Evolutionary conservation across 2,797 vertebrate species (phyloP), one percentile per base, ranked within the genome.

Genomic region (Hephaestus fuliginosus): DNA sequence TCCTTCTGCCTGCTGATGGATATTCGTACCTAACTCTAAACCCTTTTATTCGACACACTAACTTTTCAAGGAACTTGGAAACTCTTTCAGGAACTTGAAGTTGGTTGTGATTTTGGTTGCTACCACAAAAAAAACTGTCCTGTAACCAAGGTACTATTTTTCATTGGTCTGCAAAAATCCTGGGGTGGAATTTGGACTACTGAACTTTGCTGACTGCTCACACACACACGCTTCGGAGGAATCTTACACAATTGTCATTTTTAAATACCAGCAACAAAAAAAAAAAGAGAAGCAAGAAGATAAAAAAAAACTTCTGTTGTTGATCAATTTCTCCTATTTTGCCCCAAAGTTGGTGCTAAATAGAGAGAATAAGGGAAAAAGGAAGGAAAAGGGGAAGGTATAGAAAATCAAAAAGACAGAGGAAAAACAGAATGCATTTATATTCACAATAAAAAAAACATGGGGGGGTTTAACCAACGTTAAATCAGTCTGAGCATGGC

Each of bases 21-120:
- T 25, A 25, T 25, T 25, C 25, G 25, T 25, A 25, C 25, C 25
- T 25, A 25, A 25, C 25, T 51, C 33, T 2, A 11, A 56, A 12
- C 17, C 9, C 25, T 57, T 70, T 70, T 3, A 51, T 78, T 9
- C 56, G 30, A 43, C 9, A 22, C 58, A 70, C n/a, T 33, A 33
- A 20, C 25, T 62, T 80, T 74, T 84, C 81, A 20, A 82, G 73
- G 71, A 83, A 68, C 36, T 70, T 64, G 41, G 33, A 43, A 77
- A 70, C 30, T 67, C 62, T 49, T 78, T 78, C 56, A 76, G 41
- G 46, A 79, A 68, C 51, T 70, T 36, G 13, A 70, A 68, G 70
- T 60, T 80, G 66, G 46, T 74, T 82, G 48, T 66, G 43, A 80
- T 86, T 84, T 84, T 58, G 55, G 65, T 53, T 84, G 49, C 49